Evolutionary conservation across 2,797 vertebrate genomes (phyloP), one percentile per base, ranked within the genome.

Genomic region (Melanotaenia parkinsoni): DNA sequence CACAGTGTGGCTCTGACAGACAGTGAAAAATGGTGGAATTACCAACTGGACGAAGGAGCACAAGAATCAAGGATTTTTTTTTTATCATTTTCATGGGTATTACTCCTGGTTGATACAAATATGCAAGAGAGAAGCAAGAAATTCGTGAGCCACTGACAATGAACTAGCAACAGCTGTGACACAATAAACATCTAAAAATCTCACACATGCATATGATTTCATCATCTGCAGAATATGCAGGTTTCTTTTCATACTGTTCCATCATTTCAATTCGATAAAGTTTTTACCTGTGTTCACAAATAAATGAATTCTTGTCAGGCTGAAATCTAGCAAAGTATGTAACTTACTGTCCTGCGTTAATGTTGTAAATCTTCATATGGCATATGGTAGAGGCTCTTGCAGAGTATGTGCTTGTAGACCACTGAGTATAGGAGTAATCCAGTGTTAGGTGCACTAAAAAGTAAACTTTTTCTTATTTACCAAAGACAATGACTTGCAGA

Each of bases 401-500:
- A 67, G 66, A 80, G 85, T 60, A 80, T 82, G 70, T 79, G 75
- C 74, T 65, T 43, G 74, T 77, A 78, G 86, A 89, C 84, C 89
- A 88, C 85, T 82, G 67, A 82, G 74, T 63, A 74, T 82, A 84
- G 35, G 62, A 77, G 73, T 70, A 70, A 75, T 67, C 59, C 84
- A 80, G 84, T 65, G 82, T 80, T 76, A 59, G 68, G 73, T 79
- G 85, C 38, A 78, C 81, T 85, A 67, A 88, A 88, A 86, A 83
- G 77, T 86, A 51, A 45, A 82, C 70, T 84, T 90, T 87, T 84
- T 89, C 81, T 83, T 89, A 89, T 92, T 92, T 88, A 89, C 88
- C 83, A 80, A 86, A 91, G 90, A 90, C 90, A 92, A 92, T 91
- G 86, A 88, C 86, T 92, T 90, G 84, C 91, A 92, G 91, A 93